Evolutionary conservation across 2,113 vertebrate genomes (phyloP).

Genomic region (Corydoras maculifer): DNA sequence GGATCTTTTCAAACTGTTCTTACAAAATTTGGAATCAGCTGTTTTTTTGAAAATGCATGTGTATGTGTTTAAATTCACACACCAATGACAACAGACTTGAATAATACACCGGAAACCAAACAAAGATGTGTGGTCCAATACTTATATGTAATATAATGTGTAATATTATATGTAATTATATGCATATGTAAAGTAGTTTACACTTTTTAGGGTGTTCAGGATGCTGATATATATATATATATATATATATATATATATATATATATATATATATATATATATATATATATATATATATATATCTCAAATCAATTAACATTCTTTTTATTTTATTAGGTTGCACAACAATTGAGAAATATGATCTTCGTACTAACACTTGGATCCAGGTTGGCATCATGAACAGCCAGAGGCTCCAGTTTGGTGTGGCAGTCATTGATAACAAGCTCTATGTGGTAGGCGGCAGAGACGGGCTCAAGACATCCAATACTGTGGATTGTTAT

Average conservation of each 20-base stretch:
- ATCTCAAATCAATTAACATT: too few relatives aligned
- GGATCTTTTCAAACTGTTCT: too few relatives aligned
- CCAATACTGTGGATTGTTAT: constrained; percentile 94
- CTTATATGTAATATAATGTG: too few relatives aligned
- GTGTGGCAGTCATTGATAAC: constrained; percentile 92
- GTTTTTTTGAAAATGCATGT: not conserved
- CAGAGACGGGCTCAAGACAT: constrained; percentile 90
- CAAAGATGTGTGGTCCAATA: too few relatives aligned
- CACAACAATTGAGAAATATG: constrained; percentile 91
- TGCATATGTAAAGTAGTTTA: too few relatives aligned
- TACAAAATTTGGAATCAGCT: not conserved
- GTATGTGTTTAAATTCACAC: not conserved
- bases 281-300: too few relatives aligned
- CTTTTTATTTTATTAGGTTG: constrained; percentile 65
- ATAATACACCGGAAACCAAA: too few relatives aligned
- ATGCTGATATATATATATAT: too few relatives aligned
- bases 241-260: too few relatives aligned
- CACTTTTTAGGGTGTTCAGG: too few relatives aligned
- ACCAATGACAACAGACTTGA: not conserved
- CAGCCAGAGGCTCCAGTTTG: constrained; percentile 85
- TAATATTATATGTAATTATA: too few relatives aligned
- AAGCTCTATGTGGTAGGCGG: constrained; percentile 93
- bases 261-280: too few relatives aligned
- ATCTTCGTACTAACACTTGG: constrained; percentile 91
- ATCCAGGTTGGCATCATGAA: constrained; percentile 85